Percentiles rank a stretch among this genome's conserved stretches.
Evolutionary conservation across 2,797 vertebrate genomes (phyloP).

Genomic region (Pseudochromis fuscus): DNA sequence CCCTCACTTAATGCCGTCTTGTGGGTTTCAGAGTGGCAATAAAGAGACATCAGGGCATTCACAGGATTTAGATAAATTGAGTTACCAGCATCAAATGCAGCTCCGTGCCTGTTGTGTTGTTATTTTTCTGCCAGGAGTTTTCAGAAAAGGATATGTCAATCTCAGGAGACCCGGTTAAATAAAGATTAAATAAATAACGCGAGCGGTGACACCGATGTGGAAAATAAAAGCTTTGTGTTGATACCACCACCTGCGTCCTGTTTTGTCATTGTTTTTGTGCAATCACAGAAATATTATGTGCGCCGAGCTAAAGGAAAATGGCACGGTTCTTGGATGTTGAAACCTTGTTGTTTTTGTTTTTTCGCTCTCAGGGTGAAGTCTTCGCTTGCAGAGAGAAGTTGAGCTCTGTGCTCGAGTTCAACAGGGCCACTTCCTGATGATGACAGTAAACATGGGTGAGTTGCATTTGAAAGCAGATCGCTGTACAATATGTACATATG

Average conservation of each 20-base stretch:
- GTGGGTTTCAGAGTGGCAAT: slow-evolving; percentile 16
- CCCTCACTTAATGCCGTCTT: slow-evolving; percentile 28
- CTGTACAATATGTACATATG: slow-evolving; percentile 2
- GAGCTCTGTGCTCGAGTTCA: slow-evolving; percentile 85
- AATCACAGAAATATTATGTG: slow-evolving; percentile 59
- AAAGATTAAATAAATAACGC: slow-evolving; percentile 59
- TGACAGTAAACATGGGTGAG: slow-evolving; percentile 91
- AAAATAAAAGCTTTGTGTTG: slow-evolving; percentile 58
- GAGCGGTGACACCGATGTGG: slow-evolving; percentile 38
- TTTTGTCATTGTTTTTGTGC: slow-evolving; percentile 70
- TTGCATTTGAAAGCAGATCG: slow-evolving; percentile 43
- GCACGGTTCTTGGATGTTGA: slow-evolving; percentile 52
- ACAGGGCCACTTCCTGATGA: slow-evolving; percentile 87
- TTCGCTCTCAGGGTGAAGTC: slow-evolving; percentile 75
- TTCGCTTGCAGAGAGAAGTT: slow-evolving; percentile 76
- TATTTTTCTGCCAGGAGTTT: slow-evolving; percentile 50
- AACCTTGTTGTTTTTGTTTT: slow-evolving; percentile 47
- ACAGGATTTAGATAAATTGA: slow-evolving; percentile 26
- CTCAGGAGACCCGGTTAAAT: slow-evolving; percentile 62
- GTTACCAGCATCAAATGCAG: slow-evolving; percentile 19
- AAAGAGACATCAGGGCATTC: slow-evolving; percentile 38
- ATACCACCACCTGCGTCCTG: slow-evolving; percentile 74
- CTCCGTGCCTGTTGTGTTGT: slow-evolving; percentile 39
- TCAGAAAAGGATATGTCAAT: slow-evolving; percentile 47
- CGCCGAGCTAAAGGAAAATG: slow-evolving; percentile 43